Percentiles rank a stretch among this genome's conserved stretches.
Evolutionary conservation across 2,888 invertebrate genomes (phyloP).

Genomic region (Chorisops tibialis): DNA sequence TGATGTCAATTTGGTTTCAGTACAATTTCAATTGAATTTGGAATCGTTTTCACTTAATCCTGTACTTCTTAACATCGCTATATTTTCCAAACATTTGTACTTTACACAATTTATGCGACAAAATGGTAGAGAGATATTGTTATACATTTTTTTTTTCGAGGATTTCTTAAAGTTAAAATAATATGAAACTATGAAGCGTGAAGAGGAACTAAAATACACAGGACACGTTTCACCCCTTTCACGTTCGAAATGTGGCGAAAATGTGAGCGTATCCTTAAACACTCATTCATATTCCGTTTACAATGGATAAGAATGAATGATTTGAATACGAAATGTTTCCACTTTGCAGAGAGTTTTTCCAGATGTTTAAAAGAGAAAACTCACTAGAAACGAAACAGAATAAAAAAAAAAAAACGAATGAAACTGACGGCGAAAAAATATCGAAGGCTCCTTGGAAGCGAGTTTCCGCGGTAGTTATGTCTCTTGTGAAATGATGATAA

Average conservation of each 20-base stretch:
- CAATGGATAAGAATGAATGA: constrained; percentile 26
- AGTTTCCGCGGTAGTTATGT: not conserved
- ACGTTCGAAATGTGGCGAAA: constrained; percentile 11
- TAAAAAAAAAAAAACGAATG: not conserved
- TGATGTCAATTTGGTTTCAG: no score
- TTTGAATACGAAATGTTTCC: constrained; percentile 32
- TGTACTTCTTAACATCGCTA: no score
- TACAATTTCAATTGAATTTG: no score
- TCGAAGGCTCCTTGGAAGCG: not conserved
- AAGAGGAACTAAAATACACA: not conserved
- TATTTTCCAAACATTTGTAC: no score
- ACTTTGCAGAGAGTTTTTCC: constrained; percentile 1
- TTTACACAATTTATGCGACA: no score
- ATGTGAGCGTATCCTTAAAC: constrained; percentile 16
- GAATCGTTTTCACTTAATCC: no score
- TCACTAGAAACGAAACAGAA: not conserved
- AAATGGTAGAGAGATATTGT: no score
- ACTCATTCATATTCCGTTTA: constrained; percentile 32
- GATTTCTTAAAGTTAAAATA: not conserved
- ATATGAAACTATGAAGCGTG: not conserved
- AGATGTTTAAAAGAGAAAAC: not conserved
- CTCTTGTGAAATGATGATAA: constrained; percentile 3
- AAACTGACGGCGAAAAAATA: not conserved
- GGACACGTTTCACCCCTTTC: constrained; percentile 22
- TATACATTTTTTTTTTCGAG: no score